phyloP scores from a whole-genome alignment of 1,140 invertebrate genomes.

The Drosophila seguyi region DNA sequence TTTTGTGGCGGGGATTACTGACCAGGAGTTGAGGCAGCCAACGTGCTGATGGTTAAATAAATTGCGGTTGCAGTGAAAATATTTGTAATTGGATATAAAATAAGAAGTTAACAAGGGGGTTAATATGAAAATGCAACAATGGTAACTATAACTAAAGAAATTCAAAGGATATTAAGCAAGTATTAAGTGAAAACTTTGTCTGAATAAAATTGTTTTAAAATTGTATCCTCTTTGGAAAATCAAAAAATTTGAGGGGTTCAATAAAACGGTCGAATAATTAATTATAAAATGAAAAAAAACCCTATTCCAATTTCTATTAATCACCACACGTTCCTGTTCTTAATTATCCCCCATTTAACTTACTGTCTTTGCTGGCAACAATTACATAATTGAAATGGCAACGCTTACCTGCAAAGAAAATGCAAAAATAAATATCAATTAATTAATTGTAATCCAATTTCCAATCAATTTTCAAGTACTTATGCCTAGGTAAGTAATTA shows the following conservation, averaged over 20 bases:
- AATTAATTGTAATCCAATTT: conserved; percentile 53
- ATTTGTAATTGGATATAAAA: conserved; percentile 1
- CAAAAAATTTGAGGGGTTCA: background rate
- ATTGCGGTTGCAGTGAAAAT: background rate
- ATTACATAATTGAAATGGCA: conserved; percentile 30
- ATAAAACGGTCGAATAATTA: background rate
- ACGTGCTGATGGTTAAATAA: conserved; percentile 10
- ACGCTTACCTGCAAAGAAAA: conserved; percentile 74
- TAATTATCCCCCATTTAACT: conserved; percentile 33
- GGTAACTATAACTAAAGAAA: background rate
- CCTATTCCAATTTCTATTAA: background rate
- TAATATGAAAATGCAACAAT: background rate
- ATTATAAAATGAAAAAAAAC: background rate
- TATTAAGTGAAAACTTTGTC: background rate
- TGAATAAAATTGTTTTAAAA: no score
- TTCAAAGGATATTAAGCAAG: background rate
- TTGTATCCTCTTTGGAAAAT: no score
- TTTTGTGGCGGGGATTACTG: conserved; percentile 34
- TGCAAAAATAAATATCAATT: conserved; percentile 58
- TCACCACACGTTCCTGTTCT: background rate
- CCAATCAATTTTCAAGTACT: conserved; percentile 46
- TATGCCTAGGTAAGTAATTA: conserved; percentile 55
- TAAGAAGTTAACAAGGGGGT: background rate
- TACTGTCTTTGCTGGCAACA: conserved; percentile 26
- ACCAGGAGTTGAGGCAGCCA: background rate